Conservation (phyloP, 2,888 invertebrate genomes). For the Drosophila diplacantha region DNA sequence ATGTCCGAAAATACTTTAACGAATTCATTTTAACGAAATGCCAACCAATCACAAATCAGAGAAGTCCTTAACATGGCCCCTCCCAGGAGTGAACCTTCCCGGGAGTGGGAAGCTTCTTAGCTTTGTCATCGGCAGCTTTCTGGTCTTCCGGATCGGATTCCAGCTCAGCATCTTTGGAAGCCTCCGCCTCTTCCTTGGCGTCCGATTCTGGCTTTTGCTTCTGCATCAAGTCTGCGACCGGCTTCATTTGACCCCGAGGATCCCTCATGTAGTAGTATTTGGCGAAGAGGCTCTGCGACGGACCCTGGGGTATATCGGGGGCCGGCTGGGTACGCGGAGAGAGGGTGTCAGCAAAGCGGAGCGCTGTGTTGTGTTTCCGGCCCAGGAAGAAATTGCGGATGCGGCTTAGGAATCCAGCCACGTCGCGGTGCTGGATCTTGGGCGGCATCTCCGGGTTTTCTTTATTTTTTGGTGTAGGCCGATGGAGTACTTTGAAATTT, state of each 20-base stretch:
- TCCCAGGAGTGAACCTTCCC: constrained; percentile 34
- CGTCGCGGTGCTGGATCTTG: constrained; percentile 44
- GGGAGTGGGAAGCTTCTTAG: constrained; percentile 26
- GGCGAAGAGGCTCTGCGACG: constrained; percentile 6
- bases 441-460: constrained; percentile 34
- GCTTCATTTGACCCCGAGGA: constrained; percentile 41
- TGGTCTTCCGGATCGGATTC: not conserved
- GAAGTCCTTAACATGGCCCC: constrained; percentile 8
- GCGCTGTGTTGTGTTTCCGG: constrained; percentile 42
- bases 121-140: not conserved
- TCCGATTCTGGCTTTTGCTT: constrained; percentile 21
- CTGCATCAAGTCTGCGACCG: constrained; percentile 45
- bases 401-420: constrained; percentile 47
- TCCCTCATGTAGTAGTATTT: constrained; percentile 44
- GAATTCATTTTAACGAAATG: not conserved
- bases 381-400: constrained; percentile 55
- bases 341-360: constrained; percentile 39
- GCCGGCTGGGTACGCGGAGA: constrained; percentile 25
- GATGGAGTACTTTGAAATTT: constrained; percentile 3
- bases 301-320: constrained; percentile 12
- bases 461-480: not conserved
- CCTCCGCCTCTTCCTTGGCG: constrained; percentile 6
- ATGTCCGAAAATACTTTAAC: constrained; percentile 4
- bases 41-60: not conserved
- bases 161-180: constrained; percentile 6